Base-by-base conservation (phyloP, 2,113 vertebrate genomes). In the Vireo altiloquus region DNA sequence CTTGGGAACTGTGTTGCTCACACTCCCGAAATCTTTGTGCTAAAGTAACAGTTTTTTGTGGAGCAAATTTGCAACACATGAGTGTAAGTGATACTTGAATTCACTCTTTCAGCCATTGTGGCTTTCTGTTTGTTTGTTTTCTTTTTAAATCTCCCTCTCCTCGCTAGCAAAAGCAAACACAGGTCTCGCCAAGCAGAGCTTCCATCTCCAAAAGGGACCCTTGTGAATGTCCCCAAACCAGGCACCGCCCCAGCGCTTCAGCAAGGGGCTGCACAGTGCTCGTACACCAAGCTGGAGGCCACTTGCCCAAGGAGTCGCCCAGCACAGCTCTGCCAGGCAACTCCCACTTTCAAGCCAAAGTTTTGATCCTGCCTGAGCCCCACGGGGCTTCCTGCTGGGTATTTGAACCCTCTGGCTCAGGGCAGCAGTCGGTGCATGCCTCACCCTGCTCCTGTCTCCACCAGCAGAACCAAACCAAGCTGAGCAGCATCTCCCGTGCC, bases 401-500 rank as follows among this genome's bases (percentile, higher is more conserved):
- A 23, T 30, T 9, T 4, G 30, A 13, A 14, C 20, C 3, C 27
- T 16, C 46, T 0, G 0, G 18, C 42, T n/a, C 44, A 9, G 24
- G 37, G 12, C 35, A 24, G 42, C 5, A 15, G 30, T 14, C 11
- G 3, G 13, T 24, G 37, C 42, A 4, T 2, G 2, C 46, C 70
- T 56, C 63, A 24, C 19, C 23, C 27, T 3, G 4, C 37, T 64
- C 28, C 18, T 8, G 8, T 6, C 37, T 21, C 15, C 1, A 1
- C 4, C 17, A 13, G 31, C n/a, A 13, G 30, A n/a, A 19, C 16
- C 7, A 0, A 19, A 21, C 17, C 5, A 0, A 23, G 57, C 8
- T 1, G 5, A 40, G 56, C 2, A 3, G 37, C 53, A 17, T 25
- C 46, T 78, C 27, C 15, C 30, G 1, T 37, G 30, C 57, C 57